These are phyloP conservation scores for Molossus molossus DNA, from an alignment of 2,797 vertebrate genomes.

Conservation along the genomic window DNA sequence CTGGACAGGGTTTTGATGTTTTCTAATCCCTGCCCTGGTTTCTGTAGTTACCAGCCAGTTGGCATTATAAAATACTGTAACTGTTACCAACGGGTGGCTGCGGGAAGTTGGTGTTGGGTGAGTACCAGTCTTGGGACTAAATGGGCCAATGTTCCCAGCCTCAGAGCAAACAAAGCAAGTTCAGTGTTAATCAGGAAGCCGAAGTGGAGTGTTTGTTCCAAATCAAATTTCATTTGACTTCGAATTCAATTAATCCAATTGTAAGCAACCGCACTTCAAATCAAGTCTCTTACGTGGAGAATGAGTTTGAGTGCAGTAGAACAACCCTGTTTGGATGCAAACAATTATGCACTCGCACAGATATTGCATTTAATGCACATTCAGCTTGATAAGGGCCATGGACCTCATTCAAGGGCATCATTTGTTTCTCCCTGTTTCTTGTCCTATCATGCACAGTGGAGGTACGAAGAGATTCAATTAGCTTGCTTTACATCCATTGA, in stretches of 20 bases:
- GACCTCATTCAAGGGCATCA: background rate
- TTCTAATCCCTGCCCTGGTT: constrained; percentile 12
- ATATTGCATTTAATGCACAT: background rate
- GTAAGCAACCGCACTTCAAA: constrained; percentile 23
- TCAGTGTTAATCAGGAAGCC: background rate
- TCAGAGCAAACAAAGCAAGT: background rate
- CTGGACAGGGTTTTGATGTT: constrained; percentile 13
- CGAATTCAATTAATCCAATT: constrained; percentile 48
- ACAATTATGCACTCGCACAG: background rate
- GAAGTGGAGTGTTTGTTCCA: background rate
- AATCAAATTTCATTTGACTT: constrained; percentile 54
- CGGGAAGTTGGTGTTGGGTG: background rate
- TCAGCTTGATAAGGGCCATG: background rate
- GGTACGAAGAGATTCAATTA: background rate
- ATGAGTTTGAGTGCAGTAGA: background rate
- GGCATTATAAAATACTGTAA: background rate
- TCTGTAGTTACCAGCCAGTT: constrained; percentile 41
- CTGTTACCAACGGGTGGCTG: background rate
- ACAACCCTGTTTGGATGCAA: background rate
- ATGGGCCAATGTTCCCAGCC: background rate
- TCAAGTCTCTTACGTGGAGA: background rate
- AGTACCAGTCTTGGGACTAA: background rate
- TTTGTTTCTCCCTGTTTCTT: background rate
- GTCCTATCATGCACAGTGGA: background rate
- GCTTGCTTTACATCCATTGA: background rate